phyloP scores from a whole-genome alignment of 1,140 invertebrate genomes.

The Sycobia sp. region DNA sequence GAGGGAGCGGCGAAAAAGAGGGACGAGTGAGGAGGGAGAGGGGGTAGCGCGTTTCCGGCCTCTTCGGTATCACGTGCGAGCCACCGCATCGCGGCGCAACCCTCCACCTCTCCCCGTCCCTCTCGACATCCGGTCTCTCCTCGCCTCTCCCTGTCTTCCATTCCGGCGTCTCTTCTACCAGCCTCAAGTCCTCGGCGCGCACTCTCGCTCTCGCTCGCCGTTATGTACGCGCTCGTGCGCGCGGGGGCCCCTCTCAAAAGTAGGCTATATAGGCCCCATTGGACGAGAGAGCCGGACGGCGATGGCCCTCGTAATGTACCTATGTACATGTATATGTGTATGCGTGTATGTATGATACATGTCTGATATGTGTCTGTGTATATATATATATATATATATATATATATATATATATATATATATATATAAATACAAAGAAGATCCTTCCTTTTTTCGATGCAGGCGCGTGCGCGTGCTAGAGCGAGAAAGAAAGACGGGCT shows the following conservation, averaged over 20 bases:
- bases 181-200: too few relatives aligned
- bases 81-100: slow-evolving; percentile 21
- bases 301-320: too few relatives aligned
- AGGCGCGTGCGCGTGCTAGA: slow-evolving; percentile 29
- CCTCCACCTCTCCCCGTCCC: slow-evolving; percentile 37
- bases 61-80: slow-evolving; percentile 60
- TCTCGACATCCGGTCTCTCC: slow-evolving; percentile 32
- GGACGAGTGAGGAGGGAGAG: too few relatives aligned
- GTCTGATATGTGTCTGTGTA: too few relatives aligned
- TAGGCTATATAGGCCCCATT: slow-evolving; percentile 49
- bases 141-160: neutral
- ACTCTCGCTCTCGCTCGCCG: slow-evolving; percentile 11
- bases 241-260: slow-evolving; percentile 48
- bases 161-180: too few relatives aligned
- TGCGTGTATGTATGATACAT: too few relatives aligned
- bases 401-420: too few relatives aligned
- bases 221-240: slow-evolving; percentile 14
- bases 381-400: too few relatives aligned
- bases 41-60: slow-evolving; percentile 58
- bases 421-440: slow-evolving; percentile 1
- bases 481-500: too few relatives aligned
- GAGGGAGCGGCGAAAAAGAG: too few relatives aligned
- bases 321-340: too few relatives aligned
- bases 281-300: too few relatives aligned
- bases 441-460: slow-evolving; percentile 23